Base-by-base conservation (phyloP, 2,888 invertebrate genomes). In the Mellilla xanthometata region DNA sequence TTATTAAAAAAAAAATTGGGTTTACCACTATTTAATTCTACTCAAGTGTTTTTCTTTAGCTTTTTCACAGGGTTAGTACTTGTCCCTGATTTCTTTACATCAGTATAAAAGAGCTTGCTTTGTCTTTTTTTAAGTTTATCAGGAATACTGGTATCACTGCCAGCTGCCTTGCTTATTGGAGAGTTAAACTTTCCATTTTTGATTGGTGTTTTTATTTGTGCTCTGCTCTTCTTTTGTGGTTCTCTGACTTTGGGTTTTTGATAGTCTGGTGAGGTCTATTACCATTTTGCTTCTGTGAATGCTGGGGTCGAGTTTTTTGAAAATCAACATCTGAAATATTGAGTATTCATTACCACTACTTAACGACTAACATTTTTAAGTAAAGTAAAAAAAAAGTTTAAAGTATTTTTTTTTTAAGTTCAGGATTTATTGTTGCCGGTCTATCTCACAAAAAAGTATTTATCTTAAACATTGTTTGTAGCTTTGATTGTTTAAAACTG, bases 311-410 rank as follows among this genome's bases (percentile, higher is more conserved):
- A 12, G 83, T 86, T 66, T 86, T 87, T 42, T 87, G 81, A 65
- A 88, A 86, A 52, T 86, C 74, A 10, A 88, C 76, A 70, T 87
- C 81, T 2, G 79, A 65, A 3, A 86, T 77, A 66, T 71, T 68
- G n/a, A n/a, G n/a, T n/a, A n/a, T n/a, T n/a, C n/a, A n/a, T n/a
- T n/a, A n/a, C n/a, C n/a, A n/a, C n/a, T n/a, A n/a, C n/a, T n/a
- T n/a, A n/a, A n/a, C n/a, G n/a, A n/a, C n/a, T n/a, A n/a, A n/a
- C n/a, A n/a, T n/a, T n/a, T n/a, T n/a, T n/a, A n/a, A n/a, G n/a
- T n/a, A n/a, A n/a, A n/a, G n/a, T n/a, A n/a, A n/a, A n/a, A n/a
- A n/a, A n/a, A n/a, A n/a, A n/a, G n/a, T n/a, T n/a, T n/a, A n/a
- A n/a, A n/a, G n/a, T n/a, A n/a, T n/a, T n/a, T n/a, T n/a, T n/a